These are phyloP conservation scores for Cynodonichthys magdalenae DNA, from an alignment of 2,797 vertebrate species.

Conservation along the genomic window DNA sequence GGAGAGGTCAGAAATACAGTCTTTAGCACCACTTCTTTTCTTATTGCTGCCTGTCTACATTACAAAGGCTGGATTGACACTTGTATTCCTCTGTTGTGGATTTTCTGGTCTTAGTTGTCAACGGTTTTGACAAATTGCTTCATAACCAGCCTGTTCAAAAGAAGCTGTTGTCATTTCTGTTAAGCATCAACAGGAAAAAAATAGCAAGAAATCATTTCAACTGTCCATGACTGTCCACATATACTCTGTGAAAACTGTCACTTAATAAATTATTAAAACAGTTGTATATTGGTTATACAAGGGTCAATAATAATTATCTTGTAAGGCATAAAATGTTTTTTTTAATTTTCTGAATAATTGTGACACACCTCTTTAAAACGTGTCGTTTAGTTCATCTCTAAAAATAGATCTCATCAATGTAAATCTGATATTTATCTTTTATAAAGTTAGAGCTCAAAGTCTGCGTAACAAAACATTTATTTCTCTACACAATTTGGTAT, in stretches of 20 bases:
- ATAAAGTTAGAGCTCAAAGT: no score
- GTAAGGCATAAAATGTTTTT: conserved; percentile 10
- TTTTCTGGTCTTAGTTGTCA: conserved; percentile 65
- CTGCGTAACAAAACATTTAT: no score
- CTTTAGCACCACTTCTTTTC: conserved; percentile 38
- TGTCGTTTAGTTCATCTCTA: not conserved
- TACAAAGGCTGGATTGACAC: conserved; percentile 53
- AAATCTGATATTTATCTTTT: not conserved
- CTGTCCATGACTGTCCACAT: conserved; percentile 35
- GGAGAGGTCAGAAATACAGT: conserved; percentile 34
- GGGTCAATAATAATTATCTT: conserved; percentile 22
- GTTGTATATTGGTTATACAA: conserved; percentile 19
- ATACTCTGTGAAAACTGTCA: conserved; percentile 26
- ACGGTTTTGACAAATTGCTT: conserved; percentile 67
- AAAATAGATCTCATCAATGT: not conserved
- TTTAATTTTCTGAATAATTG: conserved; percentile 3
- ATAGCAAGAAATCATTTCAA: conserved; percentile 27
- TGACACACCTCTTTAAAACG: not conserved
- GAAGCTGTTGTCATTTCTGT: conserved; percentile 67
- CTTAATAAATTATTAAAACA: conserved; percentile 36
- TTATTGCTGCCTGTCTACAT: conserved; percentile 43
- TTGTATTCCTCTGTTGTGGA: conserved; percentile 38
- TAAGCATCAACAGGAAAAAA: conserved; percentile 41
- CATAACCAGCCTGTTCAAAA: conserved; percentile 64
- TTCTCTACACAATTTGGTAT: no score